Conservation (phyloP, 1,140 invertebrate genomes). For the Conus betulinus region DNA sequence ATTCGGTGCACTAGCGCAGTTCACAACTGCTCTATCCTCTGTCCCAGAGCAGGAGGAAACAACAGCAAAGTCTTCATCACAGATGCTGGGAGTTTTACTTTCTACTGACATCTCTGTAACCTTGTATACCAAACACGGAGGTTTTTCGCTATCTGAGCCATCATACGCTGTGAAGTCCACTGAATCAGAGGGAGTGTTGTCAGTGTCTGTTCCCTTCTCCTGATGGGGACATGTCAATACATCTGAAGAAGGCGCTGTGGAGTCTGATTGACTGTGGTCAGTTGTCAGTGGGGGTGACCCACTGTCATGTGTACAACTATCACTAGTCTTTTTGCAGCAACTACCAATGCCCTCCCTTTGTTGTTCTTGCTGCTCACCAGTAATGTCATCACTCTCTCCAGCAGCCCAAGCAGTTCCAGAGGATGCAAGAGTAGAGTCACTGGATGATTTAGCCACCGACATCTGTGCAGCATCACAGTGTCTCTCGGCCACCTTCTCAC, state of each 20-base stretch:
- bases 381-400: neutral
- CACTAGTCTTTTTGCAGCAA: neutral
- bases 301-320: neutral
- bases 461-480: neutral
- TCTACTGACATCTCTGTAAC: neutral
- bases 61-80: slow-evolving; percentile 14
- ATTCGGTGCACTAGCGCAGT: neutral
- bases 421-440: neutral
- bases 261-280: no score
- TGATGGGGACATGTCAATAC: neutral
- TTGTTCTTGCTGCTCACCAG: neutral
- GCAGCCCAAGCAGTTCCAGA: neutral
- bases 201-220: neutral
- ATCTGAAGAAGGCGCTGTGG: neutral
- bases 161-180: neutral
- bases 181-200: neutral
- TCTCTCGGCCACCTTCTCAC: neutral
- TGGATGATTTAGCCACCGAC: neutral
- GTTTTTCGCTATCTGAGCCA: no score
- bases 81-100: neutral
- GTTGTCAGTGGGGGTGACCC: neutral
- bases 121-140: neutral
- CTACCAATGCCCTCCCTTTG: neutral
- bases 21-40: neutral
- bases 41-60: neutral